A percentile compares a stretch with the other conserved stretches of the same genome.
Evolutionary conservation across 1,140 invertebrate genomes (phyloP).

Genomic region (Drosophila simulans): DNA sequence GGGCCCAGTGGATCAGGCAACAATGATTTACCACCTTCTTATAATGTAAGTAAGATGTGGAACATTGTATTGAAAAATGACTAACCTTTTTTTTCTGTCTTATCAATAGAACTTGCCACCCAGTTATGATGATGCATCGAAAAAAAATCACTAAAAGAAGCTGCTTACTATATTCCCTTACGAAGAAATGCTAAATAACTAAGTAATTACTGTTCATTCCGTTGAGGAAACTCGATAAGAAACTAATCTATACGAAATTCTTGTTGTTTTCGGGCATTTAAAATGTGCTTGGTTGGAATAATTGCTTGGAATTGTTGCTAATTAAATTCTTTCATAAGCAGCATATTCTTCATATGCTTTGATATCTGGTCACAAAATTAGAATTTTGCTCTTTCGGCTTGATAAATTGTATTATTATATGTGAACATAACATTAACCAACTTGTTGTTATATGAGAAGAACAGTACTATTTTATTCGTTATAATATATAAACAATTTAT

Average conservation of each 20-base stretch:
- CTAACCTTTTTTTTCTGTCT: not conserved
- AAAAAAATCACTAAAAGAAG: conserved; percentile 85
- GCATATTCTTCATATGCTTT: conserved; percentile 1
- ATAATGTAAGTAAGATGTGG: conserved; percentile 89
- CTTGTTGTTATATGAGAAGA: conserved; percentile 10
- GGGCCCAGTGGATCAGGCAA: conserved; percentile 84
- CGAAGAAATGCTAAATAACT: conserved; percentile 5
- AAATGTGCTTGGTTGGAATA: not conserved
- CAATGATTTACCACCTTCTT: conserved; percentile 93
- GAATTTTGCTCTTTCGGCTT: conserved; percentile 2
- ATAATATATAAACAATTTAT: conserved; percentile 6
- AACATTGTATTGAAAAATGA: not conserved
- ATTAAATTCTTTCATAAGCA: not conserved
- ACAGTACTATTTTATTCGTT: conserved; percentile 6
- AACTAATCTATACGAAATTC: conserved; percentile 2
- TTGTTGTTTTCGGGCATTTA: not conserved
- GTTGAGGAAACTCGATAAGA: conserved; percentile 1
- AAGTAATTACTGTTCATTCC: conserved; percentile 37
- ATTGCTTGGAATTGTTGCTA: not conserved
- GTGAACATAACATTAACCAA: not conserved
- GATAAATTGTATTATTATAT: conserved; percentile 7
- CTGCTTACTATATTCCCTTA: conserved; percentile 11
- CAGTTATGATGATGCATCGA: conserved; percentile 88
- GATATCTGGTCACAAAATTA: conserved; percentile 33
- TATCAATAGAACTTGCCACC: conserved; percentile 89